Base-by-base conservation (phyloP, 1,140 invertebrate genomes). In the Drosophila tsacasi region DNA sequence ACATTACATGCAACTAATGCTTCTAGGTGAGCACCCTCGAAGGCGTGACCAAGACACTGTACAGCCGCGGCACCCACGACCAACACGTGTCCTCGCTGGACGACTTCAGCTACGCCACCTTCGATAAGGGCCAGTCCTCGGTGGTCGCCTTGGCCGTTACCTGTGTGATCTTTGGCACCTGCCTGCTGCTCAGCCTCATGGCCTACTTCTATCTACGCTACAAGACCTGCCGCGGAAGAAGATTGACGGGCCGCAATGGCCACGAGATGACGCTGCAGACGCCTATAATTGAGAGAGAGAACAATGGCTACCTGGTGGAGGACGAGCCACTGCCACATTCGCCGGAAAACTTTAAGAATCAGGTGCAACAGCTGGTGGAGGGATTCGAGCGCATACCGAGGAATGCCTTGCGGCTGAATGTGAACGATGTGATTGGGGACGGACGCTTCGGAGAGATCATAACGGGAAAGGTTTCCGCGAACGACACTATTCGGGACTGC, bases 371-470 rank as follows among this genome's bases (percentile, higher is more conserved):
- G 12, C 50, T 92, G 13, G 60, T 93, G 7, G 85, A 92, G 19
- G 76, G 71, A 21, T 58, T 93, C 4, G 76, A 91, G 94, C 96
- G 95, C 65, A 95, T 97, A 91, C 95, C 96, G 1, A 94, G 95
- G 50, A 96, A 95, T 85, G 94, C 95, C 52, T 89, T 97, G 47
- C 95, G 95, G 32, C 94, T 97, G 21, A 95, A 96, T 80, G 94
- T 95, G 2, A 94, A 94, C 17, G 94, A 95, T 79, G 89, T 96
- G n/a, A 93, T 96, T 37, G 95, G 95, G 2, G 93, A 95, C n/a
- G 97, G 97, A 23, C 94, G 94, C 76, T 98, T 96, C 93, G 97
- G 97, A 0, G 95, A 95, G 52, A 95, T 97, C 19, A 95, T 96
- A 30, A 95, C 93, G 67, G 96, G 95, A 0, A 94, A 93, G 49